These are phyloP conservation scores for Agrypnus murinus DNA, from an alignment of 2,888 invertebrate genomes.

Conservation along the genomic window DNA sequence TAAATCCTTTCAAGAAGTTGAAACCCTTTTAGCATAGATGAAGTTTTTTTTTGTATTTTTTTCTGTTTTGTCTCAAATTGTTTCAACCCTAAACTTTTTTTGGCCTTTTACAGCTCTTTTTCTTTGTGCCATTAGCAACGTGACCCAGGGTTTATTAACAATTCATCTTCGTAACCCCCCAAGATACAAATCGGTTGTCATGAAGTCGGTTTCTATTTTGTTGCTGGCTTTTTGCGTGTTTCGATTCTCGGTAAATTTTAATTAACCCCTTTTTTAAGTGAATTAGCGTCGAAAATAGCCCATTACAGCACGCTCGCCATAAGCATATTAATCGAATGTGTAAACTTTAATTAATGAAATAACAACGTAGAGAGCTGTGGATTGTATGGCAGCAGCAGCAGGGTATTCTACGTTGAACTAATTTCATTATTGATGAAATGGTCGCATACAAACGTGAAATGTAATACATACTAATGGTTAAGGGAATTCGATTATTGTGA, in stretches of 20 bases:
- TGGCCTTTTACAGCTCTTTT: background rate
- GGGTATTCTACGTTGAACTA: background rate
- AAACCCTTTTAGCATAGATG: background rate
- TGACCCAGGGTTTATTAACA: slow-evolving; percentile 18
- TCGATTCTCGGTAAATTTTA: slow-evolving; percentile 19
- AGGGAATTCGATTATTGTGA: slow-evolving; percentile 14
- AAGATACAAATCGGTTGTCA: slow-evolving; percentile 15
- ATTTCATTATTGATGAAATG: slow-evolving; percentile 20
- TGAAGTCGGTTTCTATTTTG: background rate
- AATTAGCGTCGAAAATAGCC: slow-evolving; percentile 6
- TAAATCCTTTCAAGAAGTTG: background rate
- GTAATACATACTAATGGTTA: slow-evolving; percentile 19
- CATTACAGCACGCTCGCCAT: slow-evolving; percentile 13
- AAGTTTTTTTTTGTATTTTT: background rate
- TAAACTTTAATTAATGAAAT: slow-evolving; percentile 23
- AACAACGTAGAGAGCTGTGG: slow-evolving; percentile 4
- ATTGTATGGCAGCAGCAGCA: background rate
- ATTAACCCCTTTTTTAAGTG: slow-evolving; percentile 4
- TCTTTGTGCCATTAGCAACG: background rate
- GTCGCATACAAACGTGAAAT: slow-evolving; percentile 20
- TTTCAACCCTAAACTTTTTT: slow-evolving; percentile 2
- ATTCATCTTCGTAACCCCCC: slow-evolving; percentile 13
- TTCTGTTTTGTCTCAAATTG: slow-evolving; percentile 4
- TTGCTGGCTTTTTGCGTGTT: background rate
- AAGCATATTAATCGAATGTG: slow-evolving; percentile 19